These are phyloP conservation scores for Steatornis caripensis DNA, from an alignment of 2,113 vertebrate species.

Conservation along the genomic window DNA sequence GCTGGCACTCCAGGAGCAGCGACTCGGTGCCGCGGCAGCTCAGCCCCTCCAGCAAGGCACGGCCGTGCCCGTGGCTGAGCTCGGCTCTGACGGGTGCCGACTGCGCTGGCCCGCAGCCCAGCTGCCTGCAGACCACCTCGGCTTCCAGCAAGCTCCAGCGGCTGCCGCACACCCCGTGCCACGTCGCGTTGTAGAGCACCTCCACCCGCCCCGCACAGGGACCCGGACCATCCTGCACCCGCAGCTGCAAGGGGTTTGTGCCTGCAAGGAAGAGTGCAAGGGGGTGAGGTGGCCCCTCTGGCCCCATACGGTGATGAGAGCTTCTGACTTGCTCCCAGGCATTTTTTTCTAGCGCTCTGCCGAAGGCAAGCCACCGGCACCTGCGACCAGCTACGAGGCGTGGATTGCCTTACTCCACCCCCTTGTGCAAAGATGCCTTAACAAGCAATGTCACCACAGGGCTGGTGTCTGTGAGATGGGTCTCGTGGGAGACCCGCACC, in stretches of 20 bases:
- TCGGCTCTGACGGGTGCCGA: fast-evolving
- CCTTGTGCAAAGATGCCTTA: not conserved
- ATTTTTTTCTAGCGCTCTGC: not conserved
- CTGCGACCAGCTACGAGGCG: fast-evolving
- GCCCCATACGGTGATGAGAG: fast-evolving
- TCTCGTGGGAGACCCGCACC: not conserved
- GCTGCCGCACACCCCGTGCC: not conserved
- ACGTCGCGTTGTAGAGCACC: not conserved
- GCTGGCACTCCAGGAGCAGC: not conserved
- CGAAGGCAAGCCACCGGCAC: not conserved
- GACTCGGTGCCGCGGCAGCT: not conserved
- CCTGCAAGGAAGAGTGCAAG: not conserved
- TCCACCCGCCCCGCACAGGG: not conserved
- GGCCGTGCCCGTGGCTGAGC: fast-evolving
- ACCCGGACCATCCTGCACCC: not conserved
- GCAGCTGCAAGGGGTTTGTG: not conserved
- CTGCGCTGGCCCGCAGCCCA: slow-evolving; percentile 7
- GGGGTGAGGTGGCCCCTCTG: not conserved
- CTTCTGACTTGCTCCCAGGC: not conserved
- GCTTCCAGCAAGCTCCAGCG: slow-evolving; percentile 16
- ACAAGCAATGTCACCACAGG: not conserved
- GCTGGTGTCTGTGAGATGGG: not conserved
- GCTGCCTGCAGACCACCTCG: not conserved
- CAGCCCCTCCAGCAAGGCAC: not conserved
- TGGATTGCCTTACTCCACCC: not conserved